These are phyloP conservation scores for Neomorphus geoffroyi DNA, from an alignment of 2,797 vertebrate genomes.

Conservation along the genomic window DNA sequence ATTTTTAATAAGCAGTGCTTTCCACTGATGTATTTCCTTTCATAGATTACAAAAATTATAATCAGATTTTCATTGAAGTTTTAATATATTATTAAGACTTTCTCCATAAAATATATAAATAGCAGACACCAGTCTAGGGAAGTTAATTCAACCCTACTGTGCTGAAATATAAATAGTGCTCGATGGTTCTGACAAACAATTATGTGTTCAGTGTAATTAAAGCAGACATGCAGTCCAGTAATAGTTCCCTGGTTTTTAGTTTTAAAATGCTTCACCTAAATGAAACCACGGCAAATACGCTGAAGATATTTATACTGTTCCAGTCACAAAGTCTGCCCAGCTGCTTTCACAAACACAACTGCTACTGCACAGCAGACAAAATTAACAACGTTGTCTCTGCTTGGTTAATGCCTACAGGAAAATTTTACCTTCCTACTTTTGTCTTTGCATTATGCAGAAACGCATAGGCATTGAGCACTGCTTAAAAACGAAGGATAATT, in stretches of 20 bases:
- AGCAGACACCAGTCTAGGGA: background rate
- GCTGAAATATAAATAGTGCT: constrained; percentile 9
- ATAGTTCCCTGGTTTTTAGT: constrained; percentile 46
- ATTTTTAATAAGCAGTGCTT: background rate
- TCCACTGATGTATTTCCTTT: background rate
- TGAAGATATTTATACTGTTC: background rate
- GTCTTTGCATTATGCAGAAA: background rate
- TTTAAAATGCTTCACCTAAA: constrained; percentile 43
- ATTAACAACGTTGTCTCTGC: background rate
- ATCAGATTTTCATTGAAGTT: background rate
- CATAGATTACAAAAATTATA: background rate
- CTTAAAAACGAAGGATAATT: background rate
- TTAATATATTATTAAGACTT: background rate
- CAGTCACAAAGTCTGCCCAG: background rate
- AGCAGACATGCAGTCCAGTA: background rate
- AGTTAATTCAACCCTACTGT: constrained; percentile 34
- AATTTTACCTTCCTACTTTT: background rate
- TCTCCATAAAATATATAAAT: background rate
- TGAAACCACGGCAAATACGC: background rate
- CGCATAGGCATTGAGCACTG: background rate
- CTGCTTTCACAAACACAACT: background rate
- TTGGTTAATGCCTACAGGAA: background rate
- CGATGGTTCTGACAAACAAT: constrained; percentile 13
- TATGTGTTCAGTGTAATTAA: constrained; percentile 2
- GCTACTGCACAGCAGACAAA: background rate